Base-by-base conservation (phyloP, 2,113 vertebrate species). In the Xenus cinereus region DNA sequence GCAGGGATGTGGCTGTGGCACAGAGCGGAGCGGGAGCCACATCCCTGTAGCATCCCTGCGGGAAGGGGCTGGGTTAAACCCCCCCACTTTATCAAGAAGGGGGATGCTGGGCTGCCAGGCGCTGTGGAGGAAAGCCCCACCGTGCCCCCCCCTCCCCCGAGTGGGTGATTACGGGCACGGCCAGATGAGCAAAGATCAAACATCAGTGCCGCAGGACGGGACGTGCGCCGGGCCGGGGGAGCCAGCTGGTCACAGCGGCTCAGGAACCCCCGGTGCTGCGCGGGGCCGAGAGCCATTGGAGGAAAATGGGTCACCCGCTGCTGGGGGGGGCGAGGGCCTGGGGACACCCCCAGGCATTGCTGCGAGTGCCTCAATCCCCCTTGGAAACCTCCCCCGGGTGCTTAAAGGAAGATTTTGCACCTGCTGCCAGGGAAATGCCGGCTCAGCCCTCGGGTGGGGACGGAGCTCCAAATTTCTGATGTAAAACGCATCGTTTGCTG, bases 121-220 rank as follows among this genome's bases (percentile, higher is more conserved):
- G 0, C 59, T 0, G 3, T 5, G 39, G 37, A 72, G 54, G 11
- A 48, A 46, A 86, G 5, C 10, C 10, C 13, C 7, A 0, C 10
- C 4, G 1, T 7, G 2, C 6, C 23, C 32, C 51, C 7, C 17
- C 0, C 1, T 6, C 45, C 46, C 8, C 4, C 1, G 3, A 6
- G 22, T 2, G 28, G 39, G 33, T 16, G 7, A 51, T 2, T 4
- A 24, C 1, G 2, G 37, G 20, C 64, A 45, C 1, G 7, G 57
- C 30, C 48, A 11, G 59, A 23, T 9, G 17, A 30, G 57, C 0
- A 1, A 14, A 16, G 67, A 32, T 6, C 3, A 54, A 43, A 8
- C 7, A 2, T 5, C 23, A 4, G 64, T 19, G 69, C 20, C 9
- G 14, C 0, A 6, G 0, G 0, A 20, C 7, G 43, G 1, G 1